Conservation (phyloP, 1,140 invertebrate genomes). For the Theocolax elegans region DNA sequence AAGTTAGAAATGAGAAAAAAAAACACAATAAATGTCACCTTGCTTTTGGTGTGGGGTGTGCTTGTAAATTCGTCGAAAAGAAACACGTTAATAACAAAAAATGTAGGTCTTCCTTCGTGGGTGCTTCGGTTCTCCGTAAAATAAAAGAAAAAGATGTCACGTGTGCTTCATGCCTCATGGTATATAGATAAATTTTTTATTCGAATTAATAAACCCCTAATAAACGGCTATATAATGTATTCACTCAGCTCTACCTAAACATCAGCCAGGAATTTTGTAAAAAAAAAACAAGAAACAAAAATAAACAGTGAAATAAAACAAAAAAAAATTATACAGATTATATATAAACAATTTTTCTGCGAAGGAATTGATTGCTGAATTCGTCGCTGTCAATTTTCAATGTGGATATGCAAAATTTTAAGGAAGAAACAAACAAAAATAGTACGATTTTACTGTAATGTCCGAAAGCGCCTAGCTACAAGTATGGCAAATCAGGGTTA, state of each 20-base stretch:
- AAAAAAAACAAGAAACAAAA: conserved; percentile 35
- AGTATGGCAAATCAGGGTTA: conserved; percentile 44
- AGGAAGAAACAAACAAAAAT: conserved; percentile 3
- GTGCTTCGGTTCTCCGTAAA: conserved; percentile 39
- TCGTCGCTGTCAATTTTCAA: conserved; percentile 10
- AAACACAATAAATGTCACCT: conserved; percentile 37
- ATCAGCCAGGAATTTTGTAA: conserved; percentile 32
- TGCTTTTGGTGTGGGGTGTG: conserved; percentile 39
- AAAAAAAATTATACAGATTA: not conserved
- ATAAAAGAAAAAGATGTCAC: conserved; percentile 35
- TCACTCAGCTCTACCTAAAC: conserved; percentile 38
- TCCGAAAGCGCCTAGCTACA: conserved; percentile 36
- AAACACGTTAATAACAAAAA: not conserved
- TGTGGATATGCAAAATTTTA: not conserved
- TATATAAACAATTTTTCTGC: conserved; percentile 28
- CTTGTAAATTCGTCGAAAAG: conserved; percentile 35
- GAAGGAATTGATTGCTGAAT: conserved; percentile 24
- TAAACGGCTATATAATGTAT: conserved; percentile 40
- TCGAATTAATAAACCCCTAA: conserved; percentile 32
- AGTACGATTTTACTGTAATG: conserved; percentile 31
- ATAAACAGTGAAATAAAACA: conserved; percentile 1
- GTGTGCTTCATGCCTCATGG: conserved; percentile 38
- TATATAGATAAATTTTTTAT: conserved; percentile 41
- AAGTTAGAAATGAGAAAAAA: conserved; percentile 11
- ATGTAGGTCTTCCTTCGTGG: conserved; percentile 41